A percentile compares a stretch with the other conserved stretches of the same genome.
phyloP scores from a whole-genome alignment of 2,797 vertebrate genomes.

The Carapus acus region DNA sequence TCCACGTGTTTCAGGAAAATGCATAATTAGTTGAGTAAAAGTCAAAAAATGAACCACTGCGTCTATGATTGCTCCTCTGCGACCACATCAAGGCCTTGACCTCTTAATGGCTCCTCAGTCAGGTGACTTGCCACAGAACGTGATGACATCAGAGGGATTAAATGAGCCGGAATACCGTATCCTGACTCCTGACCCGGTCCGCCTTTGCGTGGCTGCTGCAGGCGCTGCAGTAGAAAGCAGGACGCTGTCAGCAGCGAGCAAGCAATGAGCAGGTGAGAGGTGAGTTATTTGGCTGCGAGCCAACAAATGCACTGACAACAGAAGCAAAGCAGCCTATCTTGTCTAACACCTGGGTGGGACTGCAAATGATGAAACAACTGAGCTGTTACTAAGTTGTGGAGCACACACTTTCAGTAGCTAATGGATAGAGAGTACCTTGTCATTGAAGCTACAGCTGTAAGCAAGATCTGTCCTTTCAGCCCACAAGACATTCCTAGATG shows the following conservation, averaged over 20 bases:
- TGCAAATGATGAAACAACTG: background rate
- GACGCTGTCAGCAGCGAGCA: conserved; percentile 34
- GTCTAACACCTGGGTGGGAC: conserved; percentile 18
- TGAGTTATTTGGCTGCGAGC: conserved; percentile 10
- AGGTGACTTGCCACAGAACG: conserved; percentile 3
- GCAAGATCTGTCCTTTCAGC: no score
- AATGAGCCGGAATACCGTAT: conserved; percentile 5
- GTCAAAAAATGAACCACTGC: no score
- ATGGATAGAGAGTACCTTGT: no score
- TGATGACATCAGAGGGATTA: conserved; percentile 8
- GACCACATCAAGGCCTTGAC: background rate
- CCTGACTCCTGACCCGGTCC: conserved; percentile 30
- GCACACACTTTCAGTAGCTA: no score
- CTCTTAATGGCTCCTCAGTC: background rate
- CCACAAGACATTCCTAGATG: no score
- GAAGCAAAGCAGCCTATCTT: conserved; percentile 1
- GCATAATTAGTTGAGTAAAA: no score
- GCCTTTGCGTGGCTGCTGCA: conserved; percentile 20
- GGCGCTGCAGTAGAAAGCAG: conserved; percentile 18
- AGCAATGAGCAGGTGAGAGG: conserved; percentile 45
- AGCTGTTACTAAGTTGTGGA: background rate
- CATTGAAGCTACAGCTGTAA: no score
- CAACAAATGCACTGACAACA: conserved; percentile 29
- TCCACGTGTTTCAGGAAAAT: no score
- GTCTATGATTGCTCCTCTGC: no score